Evolutionary conservation across 2,888 invertebrate species (phyloP), one percentile per base, ranked within the genome.

Genomic region (Megalurothrips usitatus): DNA sequence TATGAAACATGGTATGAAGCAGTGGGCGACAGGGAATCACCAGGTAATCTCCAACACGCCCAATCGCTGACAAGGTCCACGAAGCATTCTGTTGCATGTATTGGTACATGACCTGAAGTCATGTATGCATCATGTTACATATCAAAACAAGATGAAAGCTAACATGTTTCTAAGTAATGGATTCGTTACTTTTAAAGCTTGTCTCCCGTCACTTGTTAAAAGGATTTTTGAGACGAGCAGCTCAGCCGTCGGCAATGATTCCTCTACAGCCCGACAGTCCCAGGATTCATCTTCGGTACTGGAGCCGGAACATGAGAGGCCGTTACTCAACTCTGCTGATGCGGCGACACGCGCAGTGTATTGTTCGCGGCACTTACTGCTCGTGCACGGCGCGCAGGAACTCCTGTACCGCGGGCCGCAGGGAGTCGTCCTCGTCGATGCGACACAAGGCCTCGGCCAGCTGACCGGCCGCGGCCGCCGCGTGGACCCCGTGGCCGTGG

Each of bases 1-100:
- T 94, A 85, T 93, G 93, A 85, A 95, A 95, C 94, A 95, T 94
- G 11, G 91, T 91, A 85, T 93, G 92, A 0, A 94, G 87, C 17
- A 95, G 87, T 81, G 81, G 87, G 87, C 83, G 87, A 86, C 81
- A 88, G 78, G 0, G 87, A 85, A 81, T 87, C 84, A 75, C 87
- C 26, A 75, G 12, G 26, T 75, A 75, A 75, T 75, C 68, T 8
- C 68, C 68, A 23, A 26, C 68, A 6, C 68, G 68, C 84, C 12
- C 89, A 86, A 82, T 87, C 84, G 85, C 88, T 82, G 83, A 87
- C 85, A 91, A 89, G 28, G 95, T 87, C 91, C 93, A 92, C 80
- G 93, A 92, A 3, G 91, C 89, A 84, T 94, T 92, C 58, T 91
- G 89, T 82, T 91, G 91, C 0, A 95, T 86, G 85, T 94, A 94